These are phyloP conservation scores for Xestia xanthographa DNA, from an alignment of 2,888 invertebrate genomes.

Conservation along the genomic window DNA sequence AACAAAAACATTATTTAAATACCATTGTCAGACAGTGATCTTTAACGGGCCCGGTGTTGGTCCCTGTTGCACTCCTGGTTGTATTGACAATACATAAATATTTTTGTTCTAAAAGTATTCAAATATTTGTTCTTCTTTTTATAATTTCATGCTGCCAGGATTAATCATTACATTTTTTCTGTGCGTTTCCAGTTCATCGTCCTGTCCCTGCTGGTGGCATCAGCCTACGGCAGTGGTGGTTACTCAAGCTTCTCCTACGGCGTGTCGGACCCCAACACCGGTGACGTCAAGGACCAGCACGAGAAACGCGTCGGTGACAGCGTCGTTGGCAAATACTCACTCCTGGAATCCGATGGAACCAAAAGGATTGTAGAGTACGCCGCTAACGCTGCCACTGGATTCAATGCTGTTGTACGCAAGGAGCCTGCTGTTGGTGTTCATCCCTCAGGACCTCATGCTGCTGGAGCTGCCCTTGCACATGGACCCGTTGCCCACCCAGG, in stretches of 20 bases:
- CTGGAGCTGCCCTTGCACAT: constrained; percentile 57
- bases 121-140: background rate
- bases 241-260: constrained; percentile 83
- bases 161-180: background rate
- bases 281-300: constrained; percentile 86
- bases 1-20: background rate
- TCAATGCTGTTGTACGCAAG: constrained; percentile 81
- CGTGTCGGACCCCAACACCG: constrained; percentile 82
- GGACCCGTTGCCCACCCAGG: constrained; percentile 63
- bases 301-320: constrained; percentile 91
- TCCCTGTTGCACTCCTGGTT: constrained; percentile 12
- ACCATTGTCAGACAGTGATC: background rate
- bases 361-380: constrained; percentile 90
- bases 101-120: background rate
- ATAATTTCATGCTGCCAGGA: background rate
- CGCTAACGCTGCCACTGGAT: constrained; percentile 79
- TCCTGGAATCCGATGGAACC: constrained; percentile 90
- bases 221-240: constrained; percentile 75
- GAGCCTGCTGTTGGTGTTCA: constrained; percentile 75
- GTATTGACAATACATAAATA: background rate
- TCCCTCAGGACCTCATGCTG: constrained; percentile 53
- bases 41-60: background rate
- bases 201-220: constrained; percentile 75
- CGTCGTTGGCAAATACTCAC: constrained; percentile 88
- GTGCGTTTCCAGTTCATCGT: constrained; percentile 80